These are phyloP conservation scores for Ceratina japonica DNA, from an alignment of 1,140 invertebrate species.

Conservation along the genomic window DNA sequence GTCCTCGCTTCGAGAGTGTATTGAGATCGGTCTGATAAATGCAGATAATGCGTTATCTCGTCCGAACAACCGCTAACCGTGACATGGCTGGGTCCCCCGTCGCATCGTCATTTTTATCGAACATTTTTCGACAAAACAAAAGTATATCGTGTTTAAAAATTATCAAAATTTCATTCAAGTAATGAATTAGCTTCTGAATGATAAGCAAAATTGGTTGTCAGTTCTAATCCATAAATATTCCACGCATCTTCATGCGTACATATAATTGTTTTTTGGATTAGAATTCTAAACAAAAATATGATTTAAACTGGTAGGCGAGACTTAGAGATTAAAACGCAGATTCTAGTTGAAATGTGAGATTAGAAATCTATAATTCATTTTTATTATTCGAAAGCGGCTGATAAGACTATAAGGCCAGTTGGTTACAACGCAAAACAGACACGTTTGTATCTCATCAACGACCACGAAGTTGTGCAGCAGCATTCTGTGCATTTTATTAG, in stretches of 20 bases:
- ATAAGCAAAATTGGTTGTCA: too few species aligned
- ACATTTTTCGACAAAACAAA: background rate
- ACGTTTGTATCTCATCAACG: background rate
- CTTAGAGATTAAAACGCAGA: too few species aligned
- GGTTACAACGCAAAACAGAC: constrained; percentile 4
- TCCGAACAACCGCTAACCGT: background rate
- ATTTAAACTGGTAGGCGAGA: too few species aligned
- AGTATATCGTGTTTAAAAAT: too few species aligned
- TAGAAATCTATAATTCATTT: constrained; percentile 51
- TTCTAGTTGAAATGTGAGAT: constrained; percentile 6
- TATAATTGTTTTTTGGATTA: too few species aligned
- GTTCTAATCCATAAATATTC: too few species aligned
- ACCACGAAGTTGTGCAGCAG: background rate
- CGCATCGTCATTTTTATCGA: background rate
- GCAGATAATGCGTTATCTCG: constrained; percentile 20
- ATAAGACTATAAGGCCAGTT: constrained; percentile 26
- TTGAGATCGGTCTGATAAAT: constrained; percentile 14
- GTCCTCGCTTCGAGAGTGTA: constrained; percentile 7
- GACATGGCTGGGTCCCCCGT: background rate
- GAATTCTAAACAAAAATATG: too few species aligned
- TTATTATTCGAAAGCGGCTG: constrained; percentile 26
- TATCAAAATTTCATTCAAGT: too few species aligned
- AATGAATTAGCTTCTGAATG: too few species aligned
- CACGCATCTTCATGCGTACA: too few species aligned
- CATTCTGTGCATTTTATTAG: background rate